Evolutionary conservation across 1,140 invertebrate genomes (phyloP).

Genomic region (Cylas formicarius): DNA sequence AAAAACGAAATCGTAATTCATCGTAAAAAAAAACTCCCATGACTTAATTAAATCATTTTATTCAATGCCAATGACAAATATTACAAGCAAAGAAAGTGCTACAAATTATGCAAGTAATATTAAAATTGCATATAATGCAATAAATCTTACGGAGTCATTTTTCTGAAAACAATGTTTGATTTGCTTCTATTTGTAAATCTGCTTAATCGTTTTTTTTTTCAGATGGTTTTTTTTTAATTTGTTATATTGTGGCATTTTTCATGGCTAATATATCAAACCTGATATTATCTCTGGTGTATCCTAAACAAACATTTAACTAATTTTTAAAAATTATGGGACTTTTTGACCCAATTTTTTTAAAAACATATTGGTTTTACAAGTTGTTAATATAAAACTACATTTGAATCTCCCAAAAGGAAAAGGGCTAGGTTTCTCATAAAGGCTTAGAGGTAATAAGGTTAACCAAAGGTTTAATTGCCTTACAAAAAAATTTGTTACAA

Average conservation of each 20-base stretch:
- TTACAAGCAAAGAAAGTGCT: background rate
- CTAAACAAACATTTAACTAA: background rate
- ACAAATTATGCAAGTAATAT: background rate
- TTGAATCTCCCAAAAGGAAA: too few relatives aligned
- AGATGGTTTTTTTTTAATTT: too few relatives aligned
- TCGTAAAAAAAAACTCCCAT: too few relatives aligned
- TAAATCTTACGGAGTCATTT: background rate
- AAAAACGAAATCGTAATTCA: too few relatives aligned
- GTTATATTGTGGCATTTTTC: too few relatives aligned
- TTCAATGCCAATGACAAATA: background rate
- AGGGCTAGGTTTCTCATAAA: too few relatives aligned
- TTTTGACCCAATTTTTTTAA: background rate
- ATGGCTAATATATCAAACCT: conserved; percentile 2
- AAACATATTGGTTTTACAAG: background rate
- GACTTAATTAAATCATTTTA: too few relatives aligned
- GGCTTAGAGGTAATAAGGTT: background rate
- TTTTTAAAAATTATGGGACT: background rate
- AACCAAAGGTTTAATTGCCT: background rate
- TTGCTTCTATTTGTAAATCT: background rate
- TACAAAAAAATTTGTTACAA: too few relatives aligned
- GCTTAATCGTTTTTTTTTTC: background rate
- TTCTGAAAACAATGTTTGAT: conserved; percentile 2
- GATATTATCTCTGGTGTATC: background rate
- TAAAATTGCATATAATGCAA: conserved; percentile 1
- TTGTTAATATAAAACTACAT: too few relatives aligned